Evolutionary conservation across 2,113 vertebrate species (phyloP).

Genomic region (Coturnix japonica): DNA sequence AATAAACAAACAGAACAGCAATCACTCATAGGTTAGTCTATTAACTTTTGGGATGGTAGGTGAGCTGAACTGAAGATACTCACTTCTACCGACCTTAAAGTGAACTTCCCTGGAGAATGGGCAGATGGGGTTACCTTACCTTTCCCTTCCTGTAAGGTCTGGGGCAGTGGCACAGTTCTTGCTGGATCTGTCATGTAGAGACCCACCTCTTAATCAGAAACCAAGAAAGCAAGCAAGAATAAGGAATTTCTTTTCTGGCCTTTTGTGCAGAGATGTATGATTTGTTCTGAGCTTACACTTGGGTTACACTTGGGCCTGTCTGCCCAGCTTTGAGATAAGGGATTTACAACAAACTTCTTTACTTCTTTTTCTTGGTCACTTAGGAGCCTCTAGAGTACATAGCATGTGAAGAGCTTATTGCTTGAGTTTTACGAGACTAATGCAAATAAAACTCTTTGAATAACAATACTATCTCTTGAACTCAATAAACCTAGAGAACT

Average conservation of each 20-base stretch:
- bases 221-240: not conserved
- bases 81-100: not conserved
- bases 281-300: not conserved
- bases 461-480: slow-evolving; percentile 60
- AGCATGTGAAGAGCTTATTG: slow-evolving; percentile 50
- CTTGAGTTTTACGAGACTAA: slow-evolving; percentile 46
- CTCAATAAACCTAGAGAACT: slow-evolving; percentile 46
- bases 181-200: not conserved
- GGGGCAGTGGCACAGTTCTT: not conserved
- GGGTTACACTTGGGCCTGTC: not conserved
- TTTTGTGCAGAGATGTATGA: not conserved
- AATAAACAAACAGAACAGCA: not conserved
- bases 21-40: not conserved
- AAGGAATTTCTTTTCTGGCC: not conserved
- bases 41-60: not conserved
- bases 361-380: not conserved
- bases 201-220: not conserved
- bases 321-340: not conserved
- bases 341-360: slow-evolving; percentile 3
- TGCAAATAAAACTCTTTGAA: slow-evolving; percentile 66
- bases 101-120: not conserved
- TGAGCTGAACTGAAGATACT: not conserved
- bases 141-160: not conserved
- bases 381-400: slow-evolving; percentile 32
- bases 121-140: not conserved